Evolutionary conservation across 2,797 vertebrate genomes (phyloP).

Genomic region (Nannoperca obscura): DNA sequence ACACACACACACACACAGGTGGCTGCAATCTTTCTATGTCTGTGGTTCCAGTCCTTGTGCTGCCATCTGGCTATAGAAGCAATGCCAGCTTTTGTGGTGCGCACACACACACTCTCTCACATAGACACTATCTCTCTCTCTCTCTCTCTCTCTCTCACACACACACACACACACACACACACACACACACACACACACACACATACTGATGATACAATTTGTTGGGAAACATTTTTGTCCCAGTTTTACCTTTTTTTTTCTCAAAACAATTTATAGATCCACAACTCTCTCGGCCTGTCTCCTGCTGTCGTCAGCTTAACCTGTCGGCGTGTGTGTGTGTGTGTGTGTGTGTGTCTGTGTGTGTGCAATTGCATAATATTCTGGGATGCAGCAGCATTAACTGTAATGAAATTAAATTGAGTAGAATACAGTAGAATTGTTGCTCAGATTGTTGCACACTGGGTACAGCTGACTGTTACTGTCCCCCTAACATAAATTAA

Average conservation of each 20-base stretch:
- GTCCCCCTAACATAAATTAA: no score
- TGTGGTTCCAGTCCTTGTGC: constrained; percentile 66
- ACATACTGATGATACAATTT: constrained; percentile 42
- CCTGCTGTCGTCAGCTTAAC: constrained; percentile 71
- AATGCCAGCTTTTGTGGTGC: constrained; percentile 62
- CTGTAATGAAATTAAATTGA: constrained; percentile 55
- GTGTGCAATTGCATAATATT: constrained; percentile 53
- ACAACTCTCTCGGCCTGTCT: constrained; percentile 45
- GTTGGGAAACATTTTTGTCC: constrained; percentile 64
- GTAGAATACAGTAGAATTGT: constrained; percentile 32
- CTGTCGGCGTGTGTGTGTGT: constrained; percentile 46
- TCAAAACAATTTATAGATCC: constrained; percentile 57
- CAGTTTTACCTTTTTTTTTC: constrained; percentile 60
- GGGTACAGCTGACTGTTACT: neutral
- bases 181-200: constrained; percentile 39
- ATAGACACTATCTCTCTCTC: constrained; percentile 1
- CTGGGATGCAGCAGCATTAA: constrained; percentile 34
- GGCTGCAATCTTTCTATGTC: constrained; percentile 68
- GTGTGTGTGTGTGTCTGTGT: constrained; percentile 48
- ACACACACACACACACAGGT: constrained; percentile 69
- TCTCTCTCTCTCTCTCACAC: constrained; percentile 14
- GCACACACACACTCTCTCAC: constrained; percentile 22
- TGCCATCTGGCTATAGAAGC: constrained; percentile 76
- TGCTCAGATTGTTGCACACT: constrained; percentile 11
- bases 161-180: constrained; percentile 18